Percentiles rank a stretch among this genome's conserved stretches.
These are phyloP conservation scores for Nemotelus nigrinus DNA, from an alignment of 2,888 invertebrate species.

Conservation along the genomic window DNA sequence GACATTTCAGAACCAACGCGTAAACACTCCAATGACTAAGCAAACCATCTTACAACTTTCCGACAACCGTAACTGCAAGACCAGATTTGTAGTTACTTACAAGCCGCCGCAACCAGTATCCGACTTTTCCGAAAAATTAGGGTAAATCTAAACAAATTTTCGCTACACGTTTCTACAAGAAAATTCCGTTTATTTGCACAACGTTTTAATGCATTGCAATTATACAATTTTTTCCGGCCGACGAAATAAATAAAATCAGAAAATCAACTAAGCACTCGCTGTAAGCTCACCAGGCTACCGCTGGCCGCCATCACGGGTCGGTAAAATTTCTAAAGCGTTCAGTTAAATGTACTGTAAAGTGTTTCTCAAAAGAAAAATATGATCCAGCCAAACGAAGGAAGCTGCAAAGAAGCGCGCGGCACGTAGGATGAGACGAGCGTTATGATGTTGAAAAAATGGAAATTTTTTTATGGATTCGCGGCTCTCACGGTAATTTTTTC, in stretches of 20 bases:
- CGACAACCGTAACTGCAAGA: background rate
- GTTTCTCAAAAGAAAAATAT: conserved; percentile 20
- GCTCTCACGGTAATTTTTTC: conserved; percentile 37
- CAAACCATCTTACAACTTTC: conserved; percentile 14
- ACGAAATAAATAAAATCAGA: background rate
- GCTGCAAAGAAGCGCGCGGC: background rate
- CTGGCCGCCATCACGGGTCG: conserved; percentile 11
- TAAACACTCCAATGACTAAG: conserved; percentile 22
- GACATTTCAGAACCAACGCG: background rate
- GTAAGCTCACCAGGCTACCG: conserved; percentile 14
- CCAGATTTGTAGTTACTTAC: background rate
- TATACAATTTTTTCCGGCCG: background rate
- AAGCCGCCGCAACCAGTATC: background rate
- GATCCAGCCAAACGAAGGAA: background rate
- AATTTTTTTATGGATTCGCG: conserved; percentile 1
- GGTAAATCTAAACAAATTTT: conserved; percentile 12
- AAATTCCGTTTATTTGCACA: conserved; percentile 39
- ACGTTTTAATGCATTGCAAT: conserved; percentile 26
- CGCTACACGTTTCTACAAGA: conserved; percentile 25
- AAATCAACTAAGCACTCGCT: conserved; percentile 20
- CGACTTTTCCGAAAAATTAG: conserved; percentile 33
- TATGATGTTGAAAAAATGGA: background rate
- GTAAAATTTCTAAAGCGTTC: conserved; percentile 35
- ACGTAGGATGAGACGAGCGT: no score
- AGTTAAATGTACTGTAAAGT: conserved; percentile 44